Conservation (phyloP, 2,888 invertebrate genomes). For the Heliconius sara region DNA sequence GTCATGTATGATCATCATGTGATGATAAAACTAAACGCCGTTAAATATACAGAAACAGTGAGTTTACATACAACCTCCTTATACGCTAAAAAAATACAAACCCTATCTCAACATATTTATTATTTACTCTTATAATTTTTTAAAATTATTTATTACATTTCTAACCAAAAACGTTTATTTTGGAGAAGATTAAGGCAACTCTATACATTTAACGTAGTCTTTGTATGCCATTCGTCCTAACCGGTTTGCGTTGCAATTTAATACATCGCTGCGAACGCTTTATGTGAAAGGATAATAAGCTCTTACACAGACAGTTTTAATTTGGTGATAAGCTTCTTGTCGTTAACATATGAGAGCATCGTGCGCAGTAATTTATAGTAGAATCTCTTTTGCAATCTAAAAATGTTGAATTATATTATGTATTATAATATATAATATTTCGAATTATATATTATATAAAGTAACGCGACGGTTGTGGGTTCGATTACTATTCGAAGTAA, state of each 20-base stretch:
- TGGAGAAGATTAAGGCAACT: neutral
- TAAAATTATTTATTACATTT: neutral
- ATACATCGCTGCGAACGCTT: constrained; percentile 18
- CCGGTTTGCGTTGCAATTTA: constrained; percentile 15
- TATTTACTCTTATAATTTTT: too few species aligned
- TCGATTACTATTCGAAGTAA: too few species aligned
- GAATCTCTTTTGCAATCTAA: neutral
- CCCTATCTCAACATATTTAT: too few species aligned
- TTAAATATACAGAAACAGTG: too few species aligned
- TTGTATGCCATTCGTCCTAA: constrained; percentile 1
- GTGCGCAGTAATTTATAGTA: constrained; percentile 1
- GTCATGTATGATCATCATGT: too few species aligned
- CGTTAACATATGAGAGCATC: neutral
- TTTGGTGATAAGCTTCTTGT: constrained; percentile 21
- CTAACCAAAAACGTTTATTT: neutral
- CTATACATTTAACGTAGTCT: neutral
- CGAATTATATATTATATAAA: too few species aligned
- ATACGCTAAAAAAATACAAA: too few species aligned
- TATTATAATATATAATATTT: too few species aligned
- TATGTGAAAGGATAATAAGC: constrained; percentile 11
- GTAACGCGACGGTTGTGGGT: too few species aligned
- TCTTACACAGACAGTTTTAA: constrained; percentile 12
- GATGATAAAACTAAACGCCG: too few species aligned
- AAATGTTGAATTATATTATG: neutral
- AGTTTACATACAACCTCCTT: too few species aligned